A percentile compares a stretch with the other conserved stretches of the same genome.
These are phyloP conservation scores for Sphecodes monilicornis DNA, from an alignment of 2,888 invertebrate species.

Conservation along the genomic window DNA sequence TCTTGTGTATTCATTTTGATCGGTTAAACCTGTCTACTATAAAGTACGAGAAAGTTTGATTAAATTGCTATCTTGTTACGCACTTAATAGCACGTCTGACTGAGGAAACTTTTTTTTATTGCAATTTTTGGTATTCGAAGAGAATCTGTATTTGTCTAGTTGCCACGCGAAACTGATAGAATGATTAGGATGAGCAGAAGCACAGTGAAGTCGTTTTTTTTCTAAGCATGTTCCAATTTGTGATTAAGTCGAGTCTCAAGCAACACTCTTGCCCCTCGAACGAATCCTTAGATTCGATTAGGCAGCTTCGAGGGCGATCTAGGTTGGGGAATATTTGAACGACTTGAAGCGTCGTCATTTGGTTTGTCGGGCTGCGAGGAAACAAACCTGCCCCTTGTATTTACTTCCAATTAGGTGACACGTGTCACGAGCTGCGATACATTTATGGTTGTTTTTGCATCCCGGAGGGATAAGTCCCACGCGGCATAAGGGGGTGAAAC, in stretches of 20 bases:
- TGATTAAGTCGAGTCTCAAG: neutral
- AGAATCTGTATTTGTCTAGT: no score
- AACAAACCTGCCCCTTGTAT: conserved; percentile 47
- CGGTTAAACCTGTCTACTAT: no score
- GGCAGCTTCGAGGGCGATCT: neutral
- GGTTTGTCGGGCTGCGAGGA: conserved; percentile 31
- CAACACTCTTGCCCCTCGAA: neutral
- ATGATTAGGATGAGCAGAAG: no score
- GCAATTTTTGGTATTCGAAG: no score
- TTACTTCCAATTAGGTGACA: conserved; percentile 76
- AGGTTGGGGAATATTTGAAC: conserved; percentile 17
- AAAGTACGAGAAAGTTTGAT: no score
- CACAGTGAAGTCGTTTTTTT: neutral
- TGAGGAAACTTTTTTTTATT: no score
- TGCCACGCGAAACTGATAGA: neutral
- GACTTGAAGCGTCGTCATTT: neutral
- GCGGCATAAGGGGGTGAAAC: conserved; percentile 56
- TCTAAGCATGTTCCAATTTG: neutral
- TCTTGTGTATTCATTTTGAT: no score
- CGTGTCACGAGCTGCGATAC: conserved; percentile 72
- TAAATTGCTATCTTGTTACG: no score
- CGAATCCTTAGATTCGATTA: conserved; percentile 23
- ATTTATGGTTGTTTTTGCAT: conserved; percentile 75
- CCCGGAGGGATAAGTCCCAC: conserved; percentile 60
- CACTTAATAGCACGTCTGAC: no score